phyloP scores from a whole-genome alignment of 2,113 vertebrate species.

The Choloepus hoffmanni region DNA sequence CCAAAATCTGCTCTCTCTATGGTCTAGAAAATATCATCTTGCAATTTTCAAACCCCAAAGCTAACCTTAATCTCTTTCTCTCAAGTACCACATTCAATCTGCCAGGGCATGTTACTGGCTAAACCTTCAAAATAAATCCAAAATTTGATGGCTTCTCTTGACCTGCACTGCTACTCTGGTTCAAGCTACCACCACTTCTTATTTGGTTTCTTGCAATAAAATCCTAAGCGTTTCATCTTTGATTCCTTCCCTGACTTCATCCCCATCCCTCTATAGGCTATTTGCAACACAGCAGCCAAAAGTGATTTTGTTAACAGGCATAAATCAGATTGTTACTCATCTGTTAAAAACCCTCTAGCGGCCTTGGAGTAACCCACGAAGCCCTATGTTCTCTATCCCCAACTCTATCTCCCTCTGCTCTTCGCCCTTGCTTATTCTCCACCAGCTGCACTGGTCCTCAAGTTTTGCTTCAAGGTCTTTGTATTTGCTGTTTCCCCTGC shows the following conservation, averaged over 20 bases:
- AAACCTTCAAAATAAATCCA: background rate
- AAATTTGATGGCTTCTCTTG: background rate
- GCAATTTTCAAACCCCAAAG: background rate
- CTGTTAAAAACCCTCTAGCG: background rate
- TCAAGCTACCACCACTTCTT: background rate
- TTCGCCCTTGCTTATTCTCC: background rate
- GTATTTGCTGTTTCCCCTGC: background rate
- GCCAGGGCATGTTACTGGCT: background rate
- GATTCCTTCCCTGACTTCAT: background rate
- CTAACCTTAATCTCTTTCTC: background rate
- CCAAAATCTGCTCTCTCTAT: background rate
- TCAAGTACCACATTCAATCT: background rate
- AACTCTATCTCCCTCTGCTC: background rate
- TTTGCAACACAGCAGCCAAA: background rate
- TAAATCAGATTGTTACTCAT: background rate
- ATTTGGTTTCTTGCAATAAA: conserved; percentile 8
- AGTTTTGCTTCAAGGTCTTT: background rate
- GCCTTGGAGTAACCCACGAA: background rate
- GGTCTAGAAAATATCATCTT: background rate
- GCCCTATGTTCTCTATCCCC: background rate
- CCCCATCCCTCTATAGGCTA: background rate
- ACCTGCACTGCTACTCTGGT: background rate
- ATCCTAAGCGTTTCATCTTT: background rate
- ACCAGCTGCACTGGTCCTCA: background rate
- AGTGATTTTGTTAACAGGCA: background rate